A percentile compares a stretch with the other conserved stretches of the same genome.
These are phyloP conservation scores for Xiphorhynchus elegans DNA, from an alignment of 2,113 vertebrate genomes.

Conservation along the genomic window DNA sequence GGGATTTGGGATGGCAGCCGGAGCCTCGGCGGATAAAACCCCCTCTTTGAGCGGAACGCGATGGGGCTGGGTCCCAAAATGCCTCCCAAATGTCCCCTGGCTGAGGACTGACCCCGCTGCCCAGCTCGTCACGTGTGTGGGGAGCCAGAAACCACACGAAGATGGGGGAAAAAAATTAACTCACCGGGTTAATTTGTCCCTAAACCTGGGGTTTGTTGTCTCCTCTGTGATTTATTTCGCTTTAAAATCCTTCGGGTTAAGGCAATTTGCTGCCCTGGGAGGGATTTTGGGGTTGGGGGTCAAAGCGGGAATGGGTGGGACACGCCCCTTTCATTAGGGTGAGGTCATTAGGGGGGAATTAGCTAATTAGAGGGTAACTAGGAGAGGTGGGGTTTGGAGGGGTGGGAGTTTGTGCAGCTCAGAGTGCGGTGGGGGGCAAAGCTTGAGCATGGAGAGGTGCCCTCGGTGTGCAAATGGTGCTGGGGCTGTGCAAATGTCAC, in stretches of 20 bases:
- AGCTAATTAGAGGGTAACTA: background rate
- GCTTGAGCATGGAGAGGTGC: too few relatives aligned
- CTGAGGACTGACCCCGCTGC: background rate
- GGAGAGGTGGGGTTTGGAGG: too few relatives aligned
- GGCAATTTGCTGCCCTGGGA: background rate
- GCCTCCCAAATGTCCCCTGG: background rate
- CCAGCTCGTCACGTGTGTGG: background rate
- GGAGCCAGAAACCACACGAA: background rate
- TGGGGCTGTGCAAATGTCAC: accelerated
- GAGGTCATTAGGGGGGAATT: background rate
- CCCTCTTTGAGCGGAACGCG: background rate
- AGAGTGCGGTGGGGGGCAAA: accelerated
- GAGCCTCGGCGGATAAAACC: background rate
- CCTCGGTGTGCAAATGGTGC: background rate
- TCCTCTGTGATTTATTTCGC: background rate
- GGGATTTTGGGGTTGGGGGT: too few relatives aligned
- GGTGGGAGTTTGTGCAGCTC: background rate
- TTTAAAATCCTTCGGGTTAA: background rate
- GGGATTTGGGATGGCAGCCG: background rate
- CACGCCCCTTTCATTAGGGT: accelerated
- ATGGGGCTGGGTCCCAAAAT: background rate
- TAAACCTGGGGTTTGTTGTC: background rate
- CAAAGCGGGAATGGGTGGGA: background rate
- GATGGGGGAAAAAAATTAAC: background rate
- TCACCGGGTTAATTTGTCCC: background rate